These are phyloP conservation scores for Apeltes quadracus DNA, from an alignment of 2,113 vertebrate genomes.

Conservation along the genomic window DNA sequence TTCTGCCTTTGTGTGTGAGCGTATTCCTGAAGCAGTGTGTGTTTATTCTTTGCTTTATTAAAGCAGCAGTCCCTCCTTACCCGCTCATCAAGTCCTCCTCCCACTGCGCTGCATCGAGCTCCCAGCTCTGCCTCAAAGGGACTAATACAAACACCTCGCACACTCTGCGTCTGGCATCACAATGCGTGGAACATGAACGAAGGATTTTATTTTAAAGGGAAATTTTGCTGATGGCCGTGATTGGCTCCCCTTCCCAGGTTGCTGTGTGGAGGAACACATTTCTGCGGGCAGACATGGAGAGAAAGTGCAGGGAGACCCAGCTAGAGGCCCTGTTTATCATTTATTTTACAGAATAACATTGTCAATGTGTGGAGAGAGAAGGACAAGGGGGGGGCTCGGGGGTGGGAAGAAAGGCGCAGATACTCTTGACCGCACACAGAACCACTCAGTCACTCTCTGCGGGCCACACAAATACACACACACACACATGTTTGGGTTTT, in stretches of 20 bases:
- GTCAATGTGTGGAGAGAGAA: conserved; percentile 47
- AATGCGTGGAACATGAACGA: conserved; percentile 41
- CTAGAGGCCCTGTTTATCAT: conserved; percentile 47
- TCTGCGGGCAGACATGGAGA: conserved; percentile 15
- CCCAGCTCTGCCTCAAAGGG: conserved; percentile 52
- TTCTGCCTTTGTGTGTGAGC: conserved; percentile 47
- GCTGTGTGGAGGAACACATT: conserved; percentile 24
- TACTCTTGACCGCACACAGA: conserved; percentile 52
- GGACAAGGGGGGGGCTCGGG: conserved; percentile 8
- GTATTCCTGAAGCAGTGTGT: conserved; percentile 49
- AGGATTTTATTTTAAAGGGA: conserved; percentile 46
- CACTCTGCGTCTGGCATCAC: conserved; percentile 25
- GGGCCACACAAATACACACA: conserved; percentile 58
- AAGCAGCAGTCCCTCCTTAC: conserved; percentile 48
- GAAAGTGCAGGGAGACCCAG: conserved; percentile 23
- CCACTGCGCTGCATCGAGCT: conserved; percentile 36
- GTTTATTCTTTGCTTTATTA: conserved; percentile 47
- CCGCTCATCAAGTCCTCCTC: conserved; percentile 51
- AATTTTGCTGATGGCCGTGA: conserved; percentile 28
- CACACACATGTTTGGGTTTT: conserved; percentile 58
- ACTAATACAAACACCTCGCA: conserved; percentile 42
- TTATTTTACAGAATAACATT: conserved; percentile 35
- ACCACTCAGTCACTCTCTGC: conserved; percentile 55
- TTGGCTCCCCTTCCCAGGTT: conserved; percentile 45
- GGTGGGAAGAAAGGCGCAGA: conserved; percentile 34